These are phyloP conservation scores for Platycercus adscitus DNA, from an alignment of 2,113 vertebrate species.

Conservation along the genomic window DNA sequence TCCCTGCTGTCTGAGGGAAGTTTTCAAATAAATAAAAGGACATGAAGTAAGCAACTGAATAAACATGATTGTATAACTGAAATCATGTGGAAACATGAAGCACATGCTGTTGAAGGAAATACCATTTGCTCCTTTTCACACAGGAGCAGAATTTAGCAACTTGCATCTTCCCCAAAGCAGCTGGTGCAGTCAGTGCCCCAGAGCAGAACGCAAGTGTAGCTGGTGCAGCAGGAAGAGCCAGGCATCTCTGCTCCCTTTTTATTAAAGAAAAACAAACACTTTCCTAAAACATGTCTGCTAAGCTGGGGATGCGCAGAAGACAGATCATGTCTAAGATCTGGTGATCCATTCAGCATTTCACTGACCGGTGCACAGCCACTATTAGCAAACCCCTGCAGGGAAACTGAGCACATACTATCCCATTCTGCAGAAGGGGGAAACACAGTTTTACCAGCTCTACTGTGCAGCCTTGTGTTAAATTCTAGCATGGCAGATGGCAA, in stretches of 20 bases:
- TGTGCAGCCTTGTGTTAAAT: background rate
- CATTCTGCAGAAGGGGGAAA: background rate
- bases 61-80: background rate
- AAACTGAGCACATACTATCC: background rate
- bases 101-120: background rate
- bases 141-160: background rate
- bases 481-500: background rate
- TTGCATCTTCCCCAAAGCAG: background rate
- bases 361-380: background rate
- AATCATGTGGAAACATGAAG: background rate
- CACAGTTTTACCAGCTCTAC: background rate
- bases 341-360: background rate
- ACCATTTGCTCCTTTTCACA: background rate
- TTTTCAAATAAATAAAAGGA: slow-evolving; percentile 32
- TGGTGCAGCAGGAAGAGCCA: background rate
- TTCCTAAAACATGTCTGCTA: background rate
- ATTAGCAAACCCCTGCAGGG: background rate
- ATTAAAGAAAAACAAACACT: background rate
- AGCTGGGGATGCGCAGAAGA: background rate
- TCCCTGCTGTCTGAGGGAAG: slow-evolving; percentile 7
- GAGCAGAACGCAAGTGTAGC: background rate
- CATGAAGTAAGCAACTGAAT: background rate
- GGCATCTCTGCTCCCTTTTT: slow-evolving; percentile 3
- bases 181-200: background rate
- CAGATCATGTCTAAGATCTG: background rate